Evolutionary conservation across 2,888 invertebrate genomes (phyloP), one percentile per base, ranked within the genome.

Genomic region (Drosophila kuntzei): DNA sequence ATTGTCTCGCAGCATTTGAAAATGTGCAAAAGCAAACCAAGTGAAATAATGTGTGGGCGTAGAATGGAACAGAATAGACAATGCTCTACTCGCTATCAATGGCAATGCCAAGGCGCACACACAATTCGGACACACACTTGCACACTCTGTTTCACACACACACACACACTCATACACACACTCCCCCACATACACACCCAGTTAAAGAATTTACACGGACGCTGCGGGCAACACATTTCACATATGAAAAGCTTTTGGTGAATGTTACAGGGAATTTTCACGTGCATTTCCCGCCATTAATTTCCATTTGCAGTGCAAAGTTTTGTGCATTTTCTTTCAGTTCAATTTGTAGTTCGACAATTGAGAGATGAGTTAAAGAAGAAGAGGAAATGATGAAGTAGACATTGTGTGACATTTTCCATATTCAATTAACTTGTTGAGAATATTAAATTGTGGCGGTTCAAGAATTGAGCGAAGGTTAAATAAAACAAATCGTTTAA

Each of bases 401-500:
- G 55, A 22, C 22, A 22, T 22, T 22, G 22, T 4, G 49, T 16
- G 32, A 50, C 50, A 32, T 70, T 55, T 22, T 41, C 41, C 66
- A 37, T 57, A 57, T 39, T 58, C 62, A 75, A 71, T 75, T 75
- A 66, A 50, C 8, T 57, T 66, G 57, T 53, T 65, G 55, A 47
- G 37, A 25, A 49, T 60, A 66, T 71, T 43, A 46, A 71, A 71
- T 71, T 60, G 66, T 60, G 53, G 32, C 51, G 60, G 73, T 73
- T 73, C 59, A 73, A 32, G 55, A 49, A 44, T 54, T 59, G 54
- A 57, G 47, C 54, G 46, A 58, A 66, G 61, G 66, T 71, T 63
- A 71, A 71, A 47, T 32, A 62, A 70, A 61, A 34, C 66, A 71
- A 71, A 74, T 63, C 57, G 53, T 60, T 77, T 67, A 71, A 77